Evolutionary conservation across 2,888 invertebrate species (phyloP), one percentile per base, ranked within the genome.

Genomic region (Ligdia adustata): DNA sequence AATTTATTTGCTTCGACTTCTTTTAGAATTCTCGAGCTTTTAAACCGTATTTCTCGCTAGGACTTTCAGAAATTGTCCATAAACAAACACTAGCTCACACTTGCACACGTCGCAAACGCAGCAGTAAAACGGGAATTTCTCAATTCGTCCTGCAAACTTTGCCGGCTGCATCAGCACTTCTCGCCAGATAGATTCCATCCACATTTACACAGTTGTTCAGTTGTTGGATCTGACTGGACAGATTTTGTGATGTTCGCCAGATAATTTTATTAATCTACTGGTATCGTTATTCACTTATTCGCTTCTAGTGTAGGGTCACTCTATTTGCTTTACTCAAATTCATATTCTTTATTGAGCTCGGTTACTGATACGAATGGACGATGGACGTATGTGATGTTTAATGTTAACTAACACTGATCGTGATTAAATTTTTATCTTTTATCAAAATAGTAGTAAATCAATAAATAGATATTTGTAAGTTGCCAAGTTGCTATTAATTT

Each of bases 81-180:
- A 47, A 41, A 37, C 47, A 47, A 47, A 47, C 41, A 41, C 14
- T 47, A 13, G 34, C 29, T 14, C 29, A 13, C 37, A 26, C 44
- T 20, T 29, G 34, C 22, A 18, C 33, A 29, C 22, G 41, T 15
- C 32, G 29, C 41, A 18, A 40, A 7, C 35, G 16, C 5, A 7
- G 35, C 16, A 18, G 13, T 33, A 34, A 34, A 46, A 13, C 16
- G 34, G 15, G 39, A 35, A 40, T 35, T 47, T 40, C 40, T 29
- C 40, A 40, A 47, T 47, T 47, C 29, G 35, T 47, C 40, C 11
- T 18, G 46, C 24, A 47, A 46, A 40, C 40, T 26, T 47, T 7
- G 22, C 18, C 44, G 38, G 44, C 46, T 40, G 47, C 13, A 34
- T 40, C 35, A 29, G 40, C 41, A 37, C 35, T 41, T 20, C 27